Base-by-base conservation (phyloP, 2,113 vertebrate species). In the Baryphthengus martii region DNA sequence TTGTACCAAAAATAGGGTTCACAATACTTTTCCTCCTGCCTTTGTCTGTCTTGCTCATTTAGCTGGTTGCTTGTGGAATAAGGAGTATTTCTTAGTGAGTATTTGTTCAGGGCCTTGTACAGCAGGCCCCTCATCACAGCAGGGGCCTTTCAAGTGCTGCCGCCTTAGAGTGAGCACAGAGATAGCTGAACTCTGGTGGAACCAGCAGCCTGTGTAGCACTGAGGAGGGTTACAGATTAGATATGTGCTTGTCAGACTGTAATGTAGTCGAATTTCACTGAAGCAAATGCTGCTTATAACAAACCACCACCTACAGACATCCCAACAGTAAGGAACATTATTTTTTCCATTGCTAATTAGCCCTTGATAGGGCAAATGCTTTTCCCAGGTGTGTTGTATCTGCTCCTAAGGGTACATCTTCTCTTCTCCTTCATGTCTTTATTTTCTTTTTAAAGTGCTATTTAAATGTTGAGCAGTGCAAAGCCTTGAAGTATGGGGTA, bases 361-460 rank as follows among this genome's bases (percentile, higher is more conserved):
- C 21, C 93, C 55, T 59, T 89, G 76, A 61, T 63, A 61, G 56
- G 66, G 70, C 26, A 87, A 89, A 81, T 14, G 26, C 39, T 50
- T 94, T 61, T 74, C 39, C 59, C 1, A 77, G 61, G 49, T 78
- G 37, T 31, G 42, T 15, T 70, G 39, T 71, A 33, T 70, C 62
- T 78, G 53, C 61, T 49, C 67, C 65, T 62, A 31, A 71, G 92
- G 83, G 42, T 77, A 42, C 24, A 40, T 81, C 83, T 93, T 92
- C 17, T 24, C 35, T 86, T 77, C 53, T 88, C 71, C 37, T 90
- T 90, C 58, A 21, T 24, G 59, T 58, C 68, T 86, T 88, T 89
- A 89, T 93, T 95, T 95, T 89, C 73, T 50, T 90, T 94, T 68
- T 88, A 65, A 92, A 81, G 65, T 89, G 73, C 65, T 52, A 78